A percentile compares a stretch with the other conserved stretches of the same genome.
phyloP scores from a whole-genome alignment of 2,797 vertebrate species.

The Chromobotia macracanthus region DNA sequence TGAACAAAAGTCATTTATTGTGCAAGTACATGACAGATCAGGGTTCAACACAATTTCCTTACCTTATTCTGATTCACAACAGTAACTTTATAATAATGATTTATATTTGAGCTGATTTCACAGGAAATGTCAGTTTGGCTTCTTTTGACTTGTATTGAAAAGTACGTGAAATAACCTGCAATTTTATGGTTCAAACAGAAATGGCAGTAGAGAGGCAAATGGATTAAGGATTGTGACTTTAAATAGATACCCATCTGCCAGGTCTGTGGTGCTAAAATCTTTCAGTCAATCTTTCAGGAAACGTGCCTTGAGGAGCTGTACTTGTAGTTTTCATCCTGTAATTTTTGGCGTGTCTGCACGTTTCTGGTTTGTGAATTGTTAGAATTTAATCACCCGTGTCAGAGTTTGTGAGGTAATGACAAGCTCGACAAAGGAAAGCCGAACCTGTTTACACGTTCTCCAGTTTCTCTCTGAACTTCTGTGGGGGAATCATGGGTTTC shows the following conservation, averaged over 20 bases:
- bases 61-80: too few species aligned
- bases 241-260: background rate
- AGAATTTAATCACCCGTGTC: slow-evolving; percentile 1
- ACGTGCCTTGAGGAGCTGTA: background rate
- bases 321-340: slow-evolving; percentile 17
- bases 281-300: slow-evolving; percentile 1
- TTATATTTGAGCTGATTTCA: too few species aligned
- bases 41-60: too few species aligned
- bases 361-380: slow-evolving; percentile 24
- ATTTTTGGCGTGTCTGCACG: slow-evolving; percentile 7
- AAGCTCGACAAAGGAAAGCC: slow-evolving; percentile 15
- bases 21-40: too few species aligned
- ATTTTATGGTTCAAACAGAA: too few species aligned
- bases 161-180: too few species aligned
- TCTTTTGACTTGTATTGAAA: too few species aligned
- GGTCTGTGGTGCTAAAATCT: slow-evolving; percentile 5
- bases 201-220: too few species aligned
- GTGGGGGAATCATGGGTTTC: slow-evolving; percentile 2
- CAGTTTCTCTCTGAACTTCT: slow-evolving; percentile 2
- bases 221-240: too few species aligned
- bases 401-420: slow-evolving; percentile 20
- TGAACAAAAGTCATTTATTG: too few species aligned
- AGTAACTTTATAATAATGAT: too few species aligned
- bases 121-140: too few species aligned
- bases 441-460: slow-evolving; percentile 23